These are phyloP conservation scores for Vidua macroura DNA, from an alignment of 2,113 vertebrate species.

Conservation along the genomic window DNA sequence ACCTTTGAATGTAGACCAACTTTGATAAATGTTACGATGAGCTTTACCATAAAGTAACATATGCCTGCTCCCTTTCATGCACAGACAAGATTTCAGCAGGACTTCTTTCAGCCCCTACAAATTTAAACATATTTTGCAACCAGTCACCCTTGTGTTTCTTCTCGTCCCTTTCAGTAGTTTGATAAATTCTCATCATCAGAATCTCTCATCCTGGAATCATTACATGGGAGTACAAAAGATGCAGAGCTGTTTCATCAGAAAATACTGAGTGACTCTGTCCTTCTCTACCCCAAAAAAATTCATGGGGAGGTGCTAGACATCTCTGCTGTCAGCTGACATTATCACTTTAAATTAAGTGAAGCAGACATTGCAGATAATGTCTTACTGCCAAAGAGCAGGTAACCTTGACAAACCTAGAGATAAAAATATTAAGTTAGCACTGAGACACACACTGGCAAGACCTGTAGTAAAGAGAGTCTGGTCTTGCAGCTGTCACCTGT, in stretches of 20 bases:
- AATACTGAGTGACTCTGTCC: background rate
- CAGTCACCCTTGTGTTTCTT: background rate
- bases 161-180: background rate
- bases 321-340: background rate
- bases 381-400: background rate
- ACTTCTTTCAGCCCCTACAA: background rate
- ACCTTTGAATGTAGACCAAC: background rate
- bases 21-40: background rate
- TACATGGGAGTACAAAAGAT: background rate
- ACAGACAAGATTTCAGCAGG: background rate
- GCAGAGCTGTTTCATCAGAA: background rate
- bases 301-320: background rate
- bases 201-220: background rate
- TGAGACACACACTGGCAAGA: background rate
- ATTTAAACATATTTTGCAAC: background rate
- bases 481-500: background rate
- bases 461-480: background rate
- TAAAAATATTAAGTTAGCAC: background rate
- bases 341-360: background rate
- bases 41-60: background rate
- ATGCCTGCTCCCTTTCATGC: background rate
- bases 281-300: background rate
- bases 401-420: background rate
- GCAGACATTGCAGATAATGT: background rate
- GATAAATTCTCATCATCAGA: background rate